These are phyloP conservation scores for Siniperca scherzeri DNA, from an alignment of 2,797 vertebrate genomes.

Conservation along the genomic window DNA sequence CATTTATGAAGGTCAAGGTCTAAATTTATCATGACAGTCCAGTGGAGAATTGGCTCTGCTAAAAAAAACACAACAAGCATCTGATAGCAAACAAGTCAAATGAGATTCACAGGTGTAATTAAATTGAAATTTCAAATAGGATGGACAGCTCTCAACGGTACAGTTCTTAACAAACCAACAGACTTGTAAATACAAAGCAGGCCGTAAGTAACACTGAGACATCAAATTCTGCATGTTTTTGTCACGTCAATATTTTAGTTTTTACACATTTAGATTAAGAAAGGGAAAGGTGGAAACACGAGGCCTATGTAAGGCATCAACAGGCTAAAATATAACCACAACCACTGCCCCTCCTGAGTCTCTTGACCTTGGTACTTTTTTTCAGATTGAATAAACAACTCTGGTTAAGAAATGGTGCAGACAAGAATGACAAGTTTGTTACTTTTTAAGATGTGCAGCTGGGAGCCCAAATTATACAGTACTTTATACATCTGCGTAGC, in stretches of 20 bases:
- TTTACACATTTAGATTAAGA: neutral
- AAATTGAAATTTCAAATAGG: neutral
- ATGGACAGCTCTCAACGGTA: neutral
- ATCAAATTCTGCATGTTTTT: neutral
- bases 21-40: neutral
- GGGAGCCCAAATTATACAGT: conserved; percentile 26
- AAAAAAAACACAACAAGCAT: too few species aligned
- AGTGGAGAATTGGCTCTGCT: neutral
- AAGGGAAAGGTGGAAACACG: neutral
- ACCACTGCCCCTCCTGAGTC: neutral
- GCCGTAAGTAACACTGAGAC: too few species aligned
- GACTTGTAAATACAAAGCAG: too few species aligned
- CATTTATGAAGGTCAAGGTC: conserved; percentile 2
- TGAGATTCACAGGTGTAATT: neutral
- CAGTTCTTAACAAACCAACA: neutral
- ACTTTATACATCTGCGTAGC: neutral
- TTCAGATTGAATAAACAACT: conserved; percentile 2
- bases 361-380: neutral
- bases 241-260: neutral
- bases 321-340: neutral
- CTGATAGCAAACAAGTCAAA: neutral
- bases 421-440: neutral
- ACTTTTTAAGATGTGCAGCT: neutral
- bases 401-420: neutral
- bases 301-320: neutral